These are phyloP conservation scores for Akabosia matsudoensis DNA, from an alignment of 1,140 invertebrate genomes.

Conservation along the genomic window DNA sequence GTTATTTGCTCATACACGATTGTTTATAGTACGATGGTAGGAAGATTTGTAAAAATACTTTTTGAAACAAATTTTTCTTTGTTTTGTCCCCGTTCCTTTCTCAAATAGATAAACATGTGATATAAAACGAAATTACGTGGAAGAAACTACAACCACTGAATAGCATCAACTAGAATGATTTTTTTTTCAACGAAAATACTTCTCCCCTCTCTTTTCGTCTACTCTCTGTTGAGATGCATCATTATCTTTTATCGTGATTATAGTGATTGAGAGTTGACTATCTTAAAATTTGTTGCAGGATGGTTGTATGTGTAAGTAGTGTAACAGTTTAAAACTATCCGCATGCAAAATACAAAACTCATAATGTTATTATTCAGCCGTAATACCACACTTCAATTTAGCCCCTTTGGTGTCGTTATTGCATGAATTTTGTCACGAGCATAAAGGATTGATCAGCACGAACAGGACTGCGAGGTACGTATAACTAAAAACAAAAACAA, in stretches of 20 bases:
- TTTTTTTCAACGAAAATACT: not conserved
- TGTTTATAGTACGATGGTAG: too few relatives aligned
- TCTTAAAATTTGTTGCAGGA: not conserved
- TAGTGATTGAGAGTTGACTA: not conserved
- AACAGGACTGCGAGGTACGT: not conserved
- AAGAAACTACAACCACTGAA: too few relatives aligned
- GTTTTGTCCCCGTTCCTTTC: not conserved
- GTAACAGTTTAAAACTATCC: too few relatives aligned
- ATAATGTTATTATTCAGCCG: not conserved
- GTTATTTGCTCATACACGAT: too few relatives aligned
- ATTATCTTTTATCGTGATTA: conserved; percentile 13
- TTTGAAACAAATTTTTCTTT: not conserved
- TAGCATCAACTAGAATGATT: too few relatives aligned
- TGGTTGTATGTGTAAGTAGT: not conserved
- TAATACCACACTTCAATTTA: not conserved
- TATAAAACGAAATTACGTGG: too few relatives aligned
- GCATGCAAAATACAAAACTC: not conserved
- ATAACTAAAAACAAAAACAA: conserved; percentile 35
- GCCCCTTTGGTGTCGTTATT: not conserved
- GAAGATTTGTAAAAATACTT: not conserved
- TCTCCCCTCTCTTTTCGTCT: not conserved
- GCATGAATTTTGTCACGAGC: conserved; percentile 32
- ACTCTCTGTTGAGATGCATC: not conserved
- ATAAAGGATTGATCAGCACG: conserved; percentile 29
- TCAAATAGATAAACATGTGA: not conserved